These are phyloP conservation scores for Epinotia ramella DNA, from an alignment of 2,888 invertebrate species.

Conservation along the genomic window DNA sequence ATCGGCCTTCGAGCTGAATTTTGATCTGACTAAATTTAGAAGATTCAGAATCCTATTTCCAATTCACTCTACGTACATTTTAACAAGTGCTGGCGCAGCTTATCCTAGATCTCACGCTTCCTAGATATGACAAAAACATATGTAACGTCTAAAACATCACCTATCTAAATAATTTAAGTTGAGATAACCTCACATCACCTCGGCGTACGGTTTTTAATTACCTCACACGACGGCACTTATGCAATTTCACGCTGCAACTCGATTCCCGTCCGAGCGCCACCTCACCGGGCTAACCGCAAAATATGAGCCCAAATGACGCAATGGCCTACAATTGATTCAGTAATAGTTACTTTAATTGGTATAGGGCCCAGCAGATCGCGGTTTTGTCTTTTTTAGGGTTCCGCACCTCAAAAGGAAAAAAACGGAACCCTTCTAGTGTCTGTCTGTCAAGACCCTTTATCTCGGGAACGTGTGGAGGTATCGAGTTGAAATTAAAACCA, in stretches of 20 bases:
- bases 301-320: constrained; percentile 40
- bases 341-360: constrained; percentile 39
- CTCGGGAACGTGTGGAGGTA: too few species aligned
- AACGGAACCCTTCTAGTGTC: too few species aligned
- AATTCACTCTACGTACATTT: neutral
- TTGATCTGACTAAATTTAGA: neutral
- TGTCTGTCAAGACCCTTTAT: too few species aligned
- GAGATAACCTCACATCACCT: constrained; percentile 21
- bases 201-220: constrained; percentile 32
- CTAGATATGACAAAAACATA: neutral
- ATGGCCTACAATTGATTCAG: constrained; percentile 39
- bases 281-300: constrained; percentile 39
- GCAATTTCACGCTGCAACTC: constrained; percentile 36
- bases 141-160: neutral
- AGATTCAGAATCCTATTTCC: too few species aligned
- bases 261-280: constrained; percentile 34
- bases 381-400: constrained; percentile 4
- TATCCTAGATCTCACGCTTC: neutral
- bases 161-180: neutral
- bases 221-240: constrained; percentile 35
- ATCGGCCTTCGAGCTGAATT: neutral
- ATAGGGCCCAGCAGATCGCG: constrained; percentile 30
- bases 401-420: too few species aligned
- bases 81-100: neutral
- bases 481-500: too few species aligned